phyloP scores from a whole-genome alignment of 2,797 vertebrate species.

The Gallinago solitaria region DNA sequence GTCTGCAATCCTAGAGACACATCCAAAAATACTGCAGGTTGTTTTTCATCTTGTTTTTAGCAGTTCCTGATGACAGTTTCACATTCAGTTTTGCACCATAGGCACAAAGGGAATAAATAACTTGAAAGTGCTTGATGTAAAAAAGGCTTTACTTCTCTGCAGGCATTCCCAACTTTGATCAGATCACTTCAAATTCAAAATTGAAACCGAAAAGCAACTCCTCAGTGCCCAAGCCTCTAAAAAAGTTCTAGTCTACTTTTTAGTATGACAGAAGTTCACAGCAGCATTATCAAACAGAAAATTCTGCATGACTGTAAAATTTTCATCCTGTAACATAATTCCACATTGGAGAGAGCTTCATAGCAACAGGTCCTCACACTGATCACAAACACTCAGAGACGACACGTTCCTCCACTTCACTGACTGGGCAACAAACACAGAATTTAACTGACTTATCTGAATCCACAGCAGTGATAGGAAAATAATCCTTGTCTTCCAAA shows the following conservation, averaged over 20 bases:
- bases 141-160: conserved; percentile 11
- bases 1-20: neutral
- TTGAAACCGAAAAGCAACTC: neutral
- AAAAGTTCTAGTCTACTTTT: neutral
- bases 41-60: conserved; percentile 27
- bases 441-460: neutral
- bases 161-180: conserved; percentile 39
- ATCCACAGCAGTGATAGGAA: neutral
- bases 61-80: conserved; percentile 25
- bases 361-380: neutral
- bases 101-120: conserved; percentile 60
- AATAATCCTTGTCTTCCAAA: neutral
- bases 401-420: neutral
- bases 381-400: neutral
- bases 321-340: neutral
- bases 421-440: neutral
- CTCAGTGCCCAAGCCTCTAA: neutral
- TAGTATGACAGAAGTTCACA: neutral
- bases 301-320: neutral
- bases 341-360: neutral
- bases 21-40: conserved; percentile 38
- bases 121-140: conserved; percentile 28
- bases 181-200: neutral
- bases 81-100: neutral
- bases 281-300: neutral